phyloP scores from a whole-genome alignment of 2,888 invertebrate genomes.

The Pterostichus niger region DNA sequence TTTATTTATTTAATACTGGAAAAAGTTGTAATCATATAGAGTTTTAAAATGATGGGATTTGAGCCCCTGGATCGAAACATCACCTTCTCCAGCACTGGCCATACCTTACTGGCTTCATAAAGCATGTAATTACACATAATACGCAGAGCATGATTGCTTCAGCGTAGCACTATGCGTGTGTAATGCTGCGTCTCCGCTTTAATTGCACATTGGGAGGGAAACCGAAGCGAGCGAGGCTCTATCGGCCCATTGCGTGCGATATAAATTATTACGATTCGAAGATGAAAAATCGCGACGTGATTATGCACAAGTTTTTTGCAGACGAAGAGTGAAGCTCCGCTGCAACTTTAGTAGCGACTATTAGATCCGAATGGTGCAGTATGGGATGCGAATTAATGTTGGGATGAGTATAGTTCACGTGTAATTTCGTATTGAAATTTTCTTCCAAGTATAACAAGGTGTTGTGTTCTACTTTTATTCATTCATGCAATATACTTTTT shows the following conservation, averaged over 20 bases:
- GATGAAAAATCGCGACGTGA: conserved; percentile 49
- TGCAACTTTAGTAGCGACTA: conserved; percentile 33
- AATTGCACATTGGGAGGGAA: conserved; percentile 33
- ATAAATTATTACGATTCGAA: conserved; percentile 57
- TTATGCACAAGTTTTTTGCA: conserved; percentile 41
- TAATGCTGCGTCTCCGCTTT: conserved; percentile 28
- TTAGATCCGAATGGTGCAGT: conserved; percentile 10
- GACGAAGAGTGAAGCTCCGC: background rate
- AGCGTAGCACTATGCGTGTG: conserved; percentile 49
- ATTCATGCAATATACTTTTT: background rate
- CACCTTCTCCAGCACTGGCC: background rate
- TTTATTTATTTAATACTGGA: no score
- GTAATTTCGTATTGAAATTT: conserved; percentile 25
- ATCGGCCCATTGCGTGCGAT: conserved; percentile 53
- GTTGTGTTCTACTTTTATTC: no score
- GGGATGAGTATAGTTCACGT: background rate
- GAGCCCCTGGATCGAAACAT: no score
- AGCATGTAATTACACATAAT: conserved; percentile 52
- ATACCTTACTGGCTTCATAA: conserved; percentile 32
- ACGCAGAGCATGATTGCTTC: conserved; percentile 23
- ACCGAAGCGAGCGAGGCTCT: conserved; percentile 4
- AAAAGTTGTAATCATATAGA: no score
- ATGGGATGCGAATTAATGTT: conserved; percentile 6
- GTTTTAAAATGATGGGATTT: no score
- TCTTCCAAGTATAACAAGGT: background rate